Conservation (phyloP, 1,140 invertebrate genomes). For the Thereuonema tuberculata region DNA sequence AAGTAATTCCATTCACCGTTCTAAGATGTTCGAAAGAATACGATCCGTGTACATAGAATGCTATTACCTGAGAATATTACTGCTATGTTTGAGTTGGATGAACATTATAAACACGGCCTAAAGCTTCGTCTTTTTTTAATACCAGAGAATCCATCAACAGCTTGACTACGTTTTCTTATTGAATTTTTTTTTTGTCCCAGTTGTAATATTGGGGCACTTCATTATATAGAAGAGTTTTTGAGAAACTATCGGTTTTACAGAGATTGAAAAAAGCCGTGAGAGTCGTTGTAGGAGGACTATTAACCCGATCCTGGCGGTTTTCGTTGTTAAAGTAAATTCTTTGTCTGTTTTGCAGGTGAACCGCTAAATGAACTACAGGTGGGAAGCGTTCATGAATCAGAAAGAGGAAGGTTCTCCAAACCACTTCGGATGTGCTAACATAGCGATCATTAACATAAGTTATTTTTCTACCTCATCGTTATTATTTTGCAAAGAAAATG, state of each 20-base stretch:
- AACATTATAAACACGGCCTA: conserved; percentile 29
- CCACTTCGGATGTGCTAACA: conserved; percentile 22
- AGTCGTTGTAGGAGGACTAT: conserved; percentile 18
- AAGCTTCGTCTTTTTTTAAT: conserved; percentile 18
- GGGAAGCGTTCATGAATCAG: conserved; percentile 30
- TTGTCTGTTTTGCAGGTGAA: conserved; percentile 33
- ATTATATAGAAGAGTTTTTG: conserved; percentile 21
- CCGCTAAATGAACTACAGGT: conserved; percentile 30
- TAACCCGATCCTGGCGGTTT: conserved; percentile 6
- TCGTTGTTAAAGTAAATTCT: conserved; percentile 16
- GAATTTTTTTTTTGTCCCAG: conserved; percentile 15
- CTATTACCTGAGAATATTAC: conserved; percentile 31
- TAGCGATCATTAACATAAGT: conserved; percentile 16
- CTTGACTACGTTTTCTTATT: conserved; percentile 20
- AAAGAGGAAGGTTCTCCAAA: conserved; percentile 23
- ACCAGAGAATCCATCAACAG: conserved; percentile 14
- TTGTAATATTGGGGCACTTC: conserved; percentile 23
- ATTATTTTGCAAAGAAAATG: not conserved
- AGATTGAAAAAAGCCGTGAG: conserved; percentile 22
- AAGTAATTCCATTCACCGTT: conserved; percentile 33
- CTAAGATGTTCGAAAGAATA: conserved; percentile 28
- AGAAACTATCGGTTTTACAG: conserved; percentile 19
- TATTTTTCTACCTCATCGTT: conserved; percentile 8
- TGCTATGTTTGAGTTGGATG: conserved; percentile 30
- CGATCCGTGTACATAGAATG: conserved; percentile 32